phyloP scores from a whole-genome alignment of 2,888 invertebrate species.

The Asteroscopus sphinx region DNA sequence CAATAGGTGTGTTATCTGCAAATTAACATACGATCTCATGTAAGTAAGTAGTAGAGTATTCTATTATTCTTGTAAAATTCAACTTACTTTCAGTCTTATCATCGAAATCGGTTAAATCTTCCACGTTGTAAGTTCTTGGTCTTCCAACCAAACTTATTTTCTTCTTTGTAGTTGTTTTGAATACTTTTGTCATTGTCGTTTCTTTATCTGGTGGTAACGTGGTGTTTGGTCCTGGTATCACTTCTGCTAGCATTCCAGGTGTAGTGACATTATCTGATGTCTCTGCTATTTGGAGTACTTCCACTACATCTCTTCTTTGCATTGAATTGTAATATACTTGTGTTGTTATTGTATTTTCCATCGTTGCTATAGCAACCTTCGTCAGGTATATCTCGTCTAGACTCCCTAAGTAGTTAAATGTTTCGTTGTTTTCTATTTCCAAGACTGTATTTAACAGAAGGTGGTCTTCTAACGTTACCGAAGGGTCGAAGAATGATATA shows the following conservation, averaged over 20 bases:
- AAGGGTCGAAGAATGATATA: slow-evolving; percentile 60
- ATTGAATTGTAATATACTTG: slow-evolving; percentile 59
- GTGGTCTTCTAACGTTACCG: slow-evolving; percentile 73
- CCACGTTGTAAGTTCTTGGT: slow-evolving; percentile 76
- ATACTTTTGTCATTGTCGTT: slow-evolving; percentile 4
- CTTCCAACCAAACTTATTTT: slow-evolving; percentile 72
- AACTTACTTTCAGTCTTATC: slow-evolving; percentile 73
- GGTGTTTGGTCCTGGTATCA: not conserved
- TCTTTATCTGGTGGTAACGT: not conserved
- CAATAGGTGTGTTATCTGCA: slow-evolving; percentile 69
- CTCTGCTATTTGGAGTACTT: slow-evolving; percentile 43
- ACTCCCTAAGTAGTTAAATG: slow-evolving; percentile 67
- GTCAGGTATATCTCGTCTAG: slow-evolving; percentile 78
- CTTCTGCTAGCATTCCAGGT: not conserved
- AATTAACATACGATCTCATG: slow-evolving; percentile 65
- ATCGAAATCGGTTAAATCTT: slow-evolving; percentile 67
- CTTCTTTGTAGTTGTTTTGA: slow-evolving; percentile 47
- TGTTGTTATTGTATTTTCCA: slow-evolving; percentile 60
- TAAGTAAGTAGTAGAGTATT: slow-evolving; percentile 45
- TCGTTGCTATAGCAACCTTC: slow-evolving; percentile 74
- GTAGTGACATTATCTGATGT: slow-evolving; percentile 9
- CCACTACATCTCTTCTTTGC: slow-evolving; percentile 68
- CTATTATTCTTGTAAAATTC: slow-evolving; percentile 44
- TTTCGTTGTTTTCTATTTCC: slow-evolving; percentile 74
- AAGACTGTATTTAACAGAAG: slow-evolving; percentile 72